These are phyloP conservation scores for Anolis sagrei DNA, from an alignment of 2,113 vertebrate genomes.

Conservation along the genomic window DNA sequence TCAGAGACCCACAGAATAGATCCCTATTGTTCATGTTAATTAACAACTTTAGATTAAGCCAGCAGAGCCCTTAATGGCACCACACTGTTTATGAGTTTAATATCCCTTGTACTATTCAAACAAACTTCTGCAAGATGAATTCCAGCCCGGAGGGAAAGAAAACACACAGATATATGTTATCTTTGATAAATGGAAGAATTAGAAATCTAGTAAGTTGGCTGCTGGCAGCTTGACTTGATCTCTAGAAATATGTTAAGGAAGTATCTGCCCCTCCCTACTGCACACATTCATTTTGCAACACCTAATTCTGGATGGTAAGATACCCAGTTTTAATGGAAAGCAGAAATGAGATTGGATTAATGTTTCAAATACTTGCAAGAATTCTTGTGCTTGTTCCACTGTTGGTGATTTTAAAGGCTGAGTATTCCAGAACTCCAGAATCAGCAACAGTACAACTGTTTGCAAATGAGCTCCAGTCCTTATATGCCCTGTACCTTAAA, in stretches of 20 bases:
- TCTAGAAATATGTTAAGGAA: constrained; percentile 59
- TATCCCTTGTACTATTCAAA: constrained; percentile 67
- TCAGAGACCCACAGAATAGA: not conserved
- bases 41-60: constrained; percentile 65
- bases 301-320: constrained; percentile 27
- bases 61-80: constrained; percentile 46
- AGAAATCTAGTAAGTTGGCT: constrained; percentile 45
- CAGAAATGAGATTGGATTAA: not conserved
- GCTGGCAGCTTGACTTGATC: constrained; percentile 39
- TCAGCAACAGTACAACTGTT: not conserved
- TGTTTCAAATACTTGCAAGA: constrained; percentile 23
- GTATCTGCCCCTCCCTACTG: constrained; percentile 14
- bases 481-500: constrained; percentile 7
- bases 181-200: constrained; percentile 58
- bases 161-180: constrained; percentile 45
- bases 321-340: constrained; percentile 24
- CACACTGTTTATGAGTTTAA: constrained; percentile 66
- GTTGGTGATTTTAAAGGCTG: constrained; percentile 2
- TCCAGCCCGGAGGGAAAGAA: constrained; percentile 53
- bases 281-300: constrained; percentile 23
- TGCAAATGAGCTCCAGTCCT: not conserved
- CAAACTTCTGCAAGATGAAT: constrained; percentile 69
- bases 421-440: not conserved
- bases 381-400: no score
- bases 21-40: constrained; percentile 62